Conservation (phyloP, 2,797 vertebrate species). For the Synanceia verrucosa region DNA sequence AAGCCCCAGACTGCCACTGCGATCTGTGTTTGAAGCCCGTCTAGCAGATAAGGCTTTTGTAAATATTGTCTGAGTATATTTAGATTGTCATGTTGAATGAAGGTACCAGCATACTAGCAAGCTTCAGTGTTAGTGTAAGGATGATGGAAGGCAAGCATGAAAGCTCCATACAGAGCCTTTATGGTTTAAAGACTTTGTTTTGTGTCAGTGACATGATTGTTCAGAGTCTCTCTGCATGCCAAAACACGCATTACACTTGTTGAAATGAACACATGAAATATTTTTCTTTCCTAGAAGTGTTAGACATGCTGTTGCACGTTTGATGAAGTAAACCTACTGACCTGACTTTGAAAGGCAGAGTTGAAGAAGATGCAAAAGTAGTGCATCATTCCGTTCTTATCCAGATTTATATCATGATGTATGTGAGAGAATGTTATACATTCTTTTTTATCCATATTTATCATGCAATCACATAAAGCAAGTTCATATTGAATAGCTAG, state of each 20-base stretch:
- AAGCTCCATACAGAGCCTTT: slow-evolving; percentile 34
- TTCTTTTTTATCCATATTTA: too few relatives aligned
- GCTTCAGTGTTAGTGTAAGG: slow-evolving; percentile 45
- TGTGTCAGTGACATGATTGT: slow-evolving; percentile 55
- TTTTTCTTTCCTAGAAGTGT: slow-evolving; percentile 2
- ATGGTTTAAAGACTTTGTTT: slow-evolving; percentile 58
- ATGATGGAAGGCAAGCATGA: slow-evolving; percentile 42
- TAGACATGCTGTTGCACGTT: slow-evolving; percentile 9
- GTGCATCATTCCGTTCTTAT: background rate
- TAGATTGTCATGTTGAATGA: slow-evolving; percentile 63
- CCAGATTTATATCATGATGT: background rate
- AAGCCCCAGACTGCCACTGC: slow-evolving; percentile 28
- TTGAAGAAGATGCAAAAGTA: background rate
- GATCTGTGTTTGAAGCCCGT: slow-evolving; percentile 45
- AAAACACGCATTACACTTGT: slow-evolving; percentile 58
- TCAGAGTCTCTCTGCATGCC: slow-evolving; percentile 57
- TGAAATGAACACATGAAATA: slow-evolving; percentile 44
- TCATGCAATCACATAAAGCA: too few relatives aligned
- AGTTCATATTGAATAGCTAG: too few relatives aligned
- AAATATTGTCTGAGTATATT: slow-evolving; percentile 67
- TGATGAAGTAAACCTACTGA: slow-evolving; percentile 5
- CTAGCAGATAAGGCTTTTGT: slow-evolving; percentile 69
- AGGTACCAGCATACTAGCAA: slow-evolving; percentile 67
- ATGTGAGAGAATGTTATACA: background rate
- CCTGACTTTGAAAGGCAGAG: background rate